Conservation (phyloP, 2,113 vertebrate genomes). For the Anser brachyrhynchus region DNA sequence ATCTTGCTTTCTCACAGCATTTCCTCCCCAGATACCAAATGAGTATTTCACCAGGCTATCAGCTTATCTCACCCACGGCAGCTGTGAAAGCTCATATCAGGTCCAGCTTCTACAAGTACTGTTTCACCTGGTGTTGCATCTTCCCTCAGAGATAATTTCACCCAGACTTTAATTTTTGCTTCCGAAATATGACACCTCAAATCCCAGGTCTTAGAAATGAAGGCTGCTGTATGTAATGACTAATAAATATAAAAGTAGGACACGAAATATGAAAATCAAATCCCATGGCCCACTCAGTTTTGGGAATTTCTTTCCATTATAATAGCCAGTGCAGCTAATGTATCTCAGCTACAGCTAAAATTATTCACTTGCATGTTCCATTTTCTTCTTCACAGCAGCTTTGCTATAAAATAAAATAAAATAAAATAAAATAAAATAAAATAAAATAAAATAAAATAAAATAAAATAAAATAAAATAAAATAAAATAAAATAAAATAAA, state of each 20-base stretch:
- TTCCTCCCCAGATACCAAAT: constrained; percentile 3
- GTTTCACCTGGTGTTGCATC: not conserved
- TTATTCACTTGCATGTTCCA: not conserved
- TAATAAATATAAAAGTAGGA: constrained; percentile 18
- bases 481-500: not conserved
- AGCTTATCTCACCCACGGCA: not conserved
- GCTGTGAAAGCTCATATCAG: not conserved
- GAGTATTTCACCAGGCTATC: not conserved
- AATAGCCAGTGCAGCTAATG: not conserved
- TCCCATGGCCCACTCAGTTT: not conserved
- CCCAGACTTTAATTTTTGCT: not conserved
- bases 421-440: not conserved
- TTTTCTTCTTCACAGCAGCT: not conserved
- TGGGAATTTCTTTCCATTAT: constrained; percentile 25
- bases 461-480: not conserved
- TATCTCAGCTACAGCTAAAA: constrained; percentile 13
- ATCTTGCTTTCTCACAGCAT: not conserved
- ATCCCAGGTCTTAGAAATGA: not conserved
- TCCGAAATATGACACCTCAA: not conserved
- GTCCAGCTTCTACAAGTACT: not conserved
- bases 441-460: not conserved
- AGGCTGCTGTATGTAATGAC: not conserved
- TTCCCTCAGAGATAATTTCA: not conserved
- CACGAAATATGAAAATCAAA: constrained; percentile 38
- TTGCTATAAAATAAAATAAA: not conserved